Evolutionary conservation across 2,888 invertebrate species (phyloP).

Genomic region (Ophion ellenae): DNA sequence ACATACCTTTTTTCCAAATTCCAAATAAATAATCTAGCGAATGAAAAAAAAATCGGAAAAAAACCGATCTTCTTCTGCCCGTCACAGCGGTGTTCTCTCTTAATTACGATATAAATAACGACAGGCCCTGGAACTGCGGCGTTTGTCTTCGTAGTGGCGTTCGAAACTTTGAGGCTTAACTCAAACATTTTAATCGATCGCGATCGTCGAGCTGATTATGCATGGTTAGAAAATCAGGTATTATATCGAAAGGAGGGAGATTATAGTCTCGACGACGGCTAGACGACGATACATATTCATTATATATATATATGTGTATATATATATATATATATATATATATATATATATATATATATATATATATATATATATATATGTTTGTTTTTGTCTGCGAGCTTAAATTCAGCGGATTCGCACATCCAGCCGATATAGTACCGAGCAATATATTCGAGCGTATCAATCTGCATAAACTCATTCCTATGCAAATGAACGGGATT

Average conservation of each 20-base stretch:
- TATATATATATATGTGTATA: constrained; percentile 35
- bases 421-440: constrained; percentile 62
- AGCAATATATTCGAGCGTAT: constrained; percentile 78
- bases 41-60: too few species aligned
- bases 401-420: constrained; percentile 69
- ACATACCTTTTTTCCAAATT: too few species aligned
- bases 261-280: constrained; percentile 60
- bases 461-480: constrained; percentile 83
- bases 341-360: constrained; percentile 22
- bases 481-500: constrained; percentile 76
- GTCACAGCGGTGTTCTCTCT: too few species aligned
- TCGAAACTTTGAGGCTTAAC: too few species aligned
- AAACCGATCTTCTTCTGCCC: too few species aligned
- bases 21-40: too few species aligned
- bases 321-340: constrained; percentile 10
- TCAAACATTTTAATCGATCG: constrained; percentile 29
- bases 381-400: constrained; percentile 56
- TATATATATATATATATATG: constrained; percentile 39
- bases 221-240: constrained; percentile 39
- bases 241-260: constrained; percentile 47
- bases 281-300: constrained; percentile 57
- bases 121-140: neutral
- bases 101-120: constrained; percentile 45
- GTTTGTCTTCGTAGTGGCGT: neutral
- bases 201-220: constrained; percentile 24